A percentile compares a stretch with the other conserved stretches of the same genome.
These are phyloP conservation scores for Lepidurus couesii DNA, from an alignment of 1,140 invertebrate species.

Conservation along the genomic window DNA sequence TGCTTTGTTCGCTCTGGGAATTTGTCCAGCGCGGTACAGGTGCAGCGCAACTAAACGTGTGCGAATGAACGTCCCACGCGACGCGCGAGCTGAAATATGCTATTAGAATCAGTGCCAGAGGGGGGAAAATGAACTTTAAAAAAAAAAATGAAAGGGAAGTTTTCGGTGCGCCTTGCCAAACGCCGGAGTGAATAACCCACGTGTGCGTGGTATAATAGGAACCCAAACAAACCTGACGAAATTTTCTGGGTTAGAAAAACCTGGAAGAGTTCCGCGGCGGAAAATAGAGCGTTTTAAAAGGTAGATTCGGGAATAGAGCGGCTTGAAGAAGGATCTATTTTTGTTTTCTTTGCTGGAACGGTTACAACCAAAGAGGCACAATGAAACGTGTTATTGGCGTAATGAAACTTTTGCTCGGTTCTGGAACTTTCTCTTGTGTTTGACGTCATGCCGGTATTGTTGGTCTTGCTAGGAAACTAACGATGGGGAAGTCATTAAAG, in stretches of 20 bases:
- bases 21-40: background rate
- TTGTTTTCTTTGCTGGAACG: no score
- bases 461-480: background rate
- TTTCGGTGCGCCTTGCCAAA: background rate
- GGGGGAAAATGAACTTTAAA: background rate
- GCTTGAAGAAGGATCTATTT: background rate
- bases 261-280: background rate
- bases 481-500: background rate
- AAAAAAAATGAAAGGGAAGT: background rate
- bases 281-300: background rate
- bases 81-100: background rate
- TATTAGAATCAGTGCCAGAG: background rate
- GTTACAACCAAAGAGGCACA: background rate
- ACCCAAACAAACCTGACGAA: background rate
- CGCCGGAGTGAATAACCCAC: background rate
- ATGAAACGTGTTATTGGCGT: background rate
- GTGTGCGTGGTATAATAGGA: background rate
- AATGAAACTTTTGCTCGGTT: background rate
- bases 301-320: background rate
- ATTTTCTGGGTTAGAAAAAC: background rate
- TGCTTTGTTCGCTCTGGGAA: constrained; percentile 14
- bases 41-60: constrained; percentile 14
- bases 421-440: background rate
- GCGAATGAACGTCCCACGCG: constrained; percentile 4
- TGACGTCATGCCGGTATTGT: background rate